Conservation (phyloP, 2,113 vertebrate genomes). For the Gadus chalcogrammus region DNA sequence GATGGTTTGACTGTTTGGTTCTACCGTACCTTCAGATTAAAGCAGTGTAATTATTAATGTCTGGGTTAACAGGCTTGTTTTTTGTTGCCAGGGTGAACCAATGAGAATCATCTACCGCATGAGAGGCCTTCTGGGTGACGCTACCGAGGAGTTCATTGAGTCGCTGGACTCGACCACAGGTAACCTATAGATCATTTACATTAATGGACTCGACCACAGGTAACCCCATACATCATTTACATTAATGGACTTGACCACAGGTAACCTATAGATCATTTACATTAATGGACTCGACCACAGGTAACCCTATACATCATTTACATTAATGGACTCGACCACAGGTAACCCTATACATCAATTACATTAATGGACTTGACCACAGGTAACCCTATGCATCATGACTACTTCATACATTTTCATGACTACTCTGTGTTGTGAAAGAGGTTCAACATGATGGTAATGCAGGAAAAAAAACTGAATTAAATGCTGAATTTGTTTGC, state of each 20-base stretch:
- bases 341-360: no score
- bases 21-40: no score
- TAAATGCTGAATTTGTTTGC: neutral
- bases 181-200: conserved; percentile 43
- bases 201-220: conserved; percentile 96
- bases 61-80: neutral
- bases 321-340: conserved; percentile 86
- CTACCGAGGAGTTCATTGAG: conserved; percentile 98
- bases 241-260: no score
- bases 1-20: no score
- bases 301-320: neutral
- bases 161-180: conserved; percentile 97
- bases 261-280: no score
- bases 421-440: neutral
- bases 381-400: neutral
- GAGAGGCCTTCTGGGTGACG: conserved; percentile 96
- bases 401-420: neutral
- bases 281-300: no score
- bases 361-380: no score
- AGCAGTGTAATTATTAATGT: no score
- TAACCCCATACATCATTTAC: conserved; percentile 43
- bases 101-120: conserved; percentile 99
- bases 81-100: conserved; percentile 84
- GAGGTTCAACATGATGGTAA: neutral
- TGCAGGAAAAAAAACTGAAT: neutral